Percentiles rank a stretch among this genome's conserved stretches.
Evolutionary conservation across 2,888 invertebrate species (phyloP).

Genomic region (Monoplex corrugatus): DNA sequence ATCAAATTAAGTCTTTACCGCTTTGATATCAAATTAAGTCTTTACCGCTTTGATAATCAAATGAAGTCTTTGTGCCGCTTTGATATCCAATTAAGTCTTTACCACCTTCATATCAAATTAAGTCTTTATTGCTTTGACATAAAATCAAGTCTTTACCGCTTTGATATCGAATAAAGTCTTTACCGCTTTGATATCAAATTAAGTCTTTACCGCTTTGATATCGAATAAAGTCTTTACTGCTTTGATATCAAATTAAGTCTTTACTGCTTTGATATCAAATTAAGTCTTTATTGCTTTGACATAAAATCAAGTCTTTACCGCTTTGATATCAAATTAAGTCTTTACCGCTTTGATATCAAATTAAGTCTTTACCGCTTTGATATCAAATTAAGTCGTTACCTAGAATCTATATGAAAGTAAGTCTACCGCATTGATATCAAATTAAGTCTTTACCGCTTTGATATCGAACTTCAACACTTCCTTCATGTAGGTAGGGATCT

Average conservation of each 20-base stretch:
- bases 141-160: not conserved
- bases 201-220: no score
- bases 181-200: no score
- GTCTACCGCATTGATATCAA: not conserved
- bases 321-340: no score
- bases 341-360: no score
- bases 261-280: not conserved
- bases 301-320: no score
- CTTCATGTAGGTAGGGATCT: constrained; percentile 77
- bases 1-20: not conserved
- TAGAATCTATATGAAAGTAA: no score
- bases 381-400: not conserved
- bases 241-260: not conserved
- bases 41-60: no score
- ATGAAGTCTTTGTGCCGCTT: no score
- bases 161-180: no score
- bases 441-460: constrained; percentile 65
- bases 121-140: constrained; percentile 1
- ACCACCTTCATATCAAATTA: not conserved
- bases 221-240: not conserved
- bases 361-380: not conserved
- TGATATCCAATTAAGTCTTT: not conserved
- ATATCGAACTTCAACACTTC: constrained; percentile 77
- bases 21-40: no score
- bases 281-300: not conserved